Percentiles rank a stretch among this genome's conserved stretches.
phyloP scores from a whole-genome alignment of 2,797 vertebrate genomes.

The Muscicapa striata region DNA sequence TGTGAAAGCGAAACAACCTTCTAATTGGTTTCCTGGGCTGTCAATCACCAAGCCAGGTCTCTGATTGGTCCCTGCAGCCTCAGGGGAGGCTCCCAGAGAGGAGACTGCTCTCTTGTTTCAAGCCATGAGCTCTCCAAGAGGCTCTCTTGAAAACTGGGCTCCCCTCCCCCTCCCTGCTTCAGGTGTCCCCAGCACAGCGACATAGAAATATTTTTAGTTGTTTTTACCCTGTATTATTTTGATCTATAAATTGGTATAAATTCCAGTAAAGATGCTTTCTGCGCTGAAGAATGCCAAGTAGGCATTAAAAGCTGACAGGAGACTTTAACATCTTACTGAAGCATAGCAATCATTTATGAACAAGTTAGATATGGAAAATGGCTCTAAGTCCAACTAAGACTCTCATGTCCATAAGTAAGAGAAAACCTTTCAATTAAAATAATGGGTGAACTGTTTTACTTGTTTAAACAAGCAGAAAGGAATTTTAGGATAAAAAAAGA shows the following conservation, averaged over 20 bases:
- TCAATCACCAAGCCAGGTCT: too few relatives aligned
- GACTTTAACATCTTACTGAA: neutral
- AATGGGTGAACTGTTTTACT: neutral
- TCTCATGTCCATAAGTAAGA: neutral
- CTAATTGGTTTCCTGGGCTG: too few relatives aligned
- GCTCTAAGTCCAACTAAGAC: neutral
- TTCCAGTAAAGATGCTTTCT: neutral
- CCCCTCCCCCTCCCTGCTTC: too few relatives aligned
- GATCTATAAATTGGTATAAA: neutral
- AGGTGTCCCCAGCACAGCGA: neutral
- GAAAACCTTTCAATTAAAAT: neutral
- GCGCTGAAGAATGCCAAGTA: neutral
- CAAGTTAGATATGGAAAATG: neutral
- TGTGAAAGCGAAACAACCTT: too few relatives aligned
- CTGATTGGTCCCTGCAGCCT: too few relatives aligned
- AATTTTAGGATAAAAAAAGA: neutral
- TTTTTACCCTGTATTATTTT: neutral
- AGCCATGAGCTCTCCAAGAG: too few relatives aligned
- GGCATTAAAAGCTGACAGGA: neutral
- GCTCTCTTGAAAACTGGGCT: too few relatives aligned
- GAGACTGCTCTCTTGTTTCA: too few relatives aligned
- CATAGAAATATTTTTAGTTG: neutral
- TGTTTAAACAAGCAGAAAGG: neutral
- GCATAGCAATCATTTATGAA: neutral
- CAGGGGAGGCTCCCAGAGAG: too few relatives aligned